Conservation (phyloP, 2,113 vertebrate genomes). For the Cyphomyrus plagiostoma region DNA sequence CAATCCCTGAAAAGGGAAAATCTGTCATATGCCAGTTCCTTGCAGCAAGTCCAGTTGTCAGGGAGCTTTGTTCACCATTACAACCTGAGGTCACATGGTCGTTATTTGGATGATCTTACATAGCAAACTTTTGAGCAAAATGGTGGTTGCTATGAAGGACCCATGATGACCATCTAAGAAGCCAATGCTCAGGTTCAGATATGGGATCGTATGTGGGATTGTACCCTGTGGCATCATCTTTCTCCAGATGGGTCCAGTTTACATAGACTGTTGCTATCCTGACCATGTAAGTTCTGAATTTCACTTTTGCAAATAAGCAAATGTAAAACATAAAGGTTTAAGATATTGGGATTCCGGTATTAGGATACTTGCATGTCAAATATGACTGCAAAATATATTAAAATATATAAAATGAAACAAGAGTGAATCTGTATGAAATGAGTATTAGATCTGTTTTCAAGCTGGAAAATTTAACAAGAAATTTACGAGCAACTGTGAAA, state of each 20-base stretch:
- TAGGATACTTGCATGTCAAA: background rate
- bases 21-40: background rate
- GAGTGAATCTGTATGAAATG: background rate
- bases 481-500: background rate
- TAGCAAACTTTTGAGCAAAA: background rate
- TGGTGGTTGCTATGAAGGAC: background rate
- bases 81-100: background rate
- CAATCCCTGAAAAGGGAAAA: background rate
- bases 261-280: background rate
- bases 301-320: background rate
- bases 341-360: background rate
- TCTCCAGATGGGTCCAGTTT: background rate
- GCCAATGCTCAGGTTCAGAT: background rate
- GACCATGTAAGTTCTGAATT: background rate
- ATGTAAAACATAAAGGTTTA: background rate
- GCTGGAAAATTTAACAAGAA: background rate
- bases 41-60: background rate
- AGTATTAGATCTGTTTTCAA: background rate
- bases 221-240: background rate
- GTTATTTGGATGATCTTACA: background rate
- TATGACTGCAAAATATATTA: background rate
- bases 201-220: background rate
- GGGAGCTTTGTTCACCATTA: background rate
- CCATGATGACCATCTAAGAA: background rate
- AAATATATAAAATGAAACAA: background rate